Evolutionary conservation across 1,140 invertebrate species (phyloP).

Genomic region (Drosophila biarmipes): DNA sequence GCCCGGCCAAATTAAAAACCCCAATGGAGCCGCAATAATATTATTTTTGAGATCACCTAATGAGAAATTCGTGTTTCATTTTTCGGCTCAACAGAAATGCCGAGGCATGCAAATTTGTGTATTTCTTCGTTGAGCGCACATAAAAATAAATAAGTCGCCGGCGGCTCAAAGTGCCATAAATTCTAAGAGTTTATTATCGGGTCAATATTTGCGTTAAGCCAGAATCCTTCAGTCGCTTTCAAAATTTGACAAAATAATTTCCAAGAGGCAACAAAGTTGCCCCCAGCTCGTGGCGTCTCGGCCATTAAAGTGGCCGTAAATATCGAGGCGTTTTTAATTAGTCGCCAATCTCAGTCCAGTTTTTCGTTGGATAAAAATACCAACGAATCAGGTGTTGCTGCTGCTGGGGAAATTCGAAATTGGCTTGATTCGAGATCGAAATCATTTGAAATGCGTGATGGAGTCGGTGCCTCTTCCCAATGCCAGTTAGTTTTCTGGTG

Average conservation of each 20-base stretch:
- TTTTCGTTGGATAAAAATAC: slow-evolving; percentile 29
- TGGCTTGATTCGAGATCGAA: slow-evolving; percentile 31
- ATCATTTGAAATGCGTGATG: slow-evolving; percentile 30
- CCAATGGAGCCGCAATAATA: slow-evolving; percentile 66
- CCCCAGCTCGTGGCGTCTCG: slow-evolving; percentile 21
- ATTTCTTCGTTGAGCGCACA: slow-evolving; percentile 45
- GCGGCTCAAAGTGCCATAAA: slow-evolving; percentile 65
- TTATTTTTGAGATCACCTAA: slow-evolving; percentile 62
- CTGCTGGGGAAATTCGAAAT: slow-evolving; percentile 5
- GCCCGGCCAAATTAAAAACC: slow-evolving; percentile 40
- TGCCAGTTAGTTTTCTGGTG: slow-evolving; percentile 37
- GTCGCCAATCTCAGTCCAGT: slow-evolving; percentile 24
- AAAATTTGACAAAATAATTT: slow-evolving; percentile 75
- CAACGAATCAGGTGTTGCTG: slow-evolving; percentile 73
- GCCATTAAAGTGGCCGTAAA: slow-evolving; percentile 57
- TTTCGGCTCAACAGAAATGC: slow-evolving; percentile 64
- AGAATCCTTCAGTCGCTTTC: slow-evolving; percentile 42
- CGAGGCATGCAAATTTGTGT: slow-evolving; percentile 69
- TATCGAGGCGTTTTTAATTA: slow-evolving; percentile 63
- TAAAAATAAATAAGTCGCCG: slow-evolving; percentile 69
- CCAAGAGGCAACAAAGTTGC: slow-evolving; percentile 56
- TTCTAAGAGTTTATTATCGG: slow-evolving; percentile 77
- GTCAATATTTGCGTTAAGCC: slow-evolving; percentile 78
- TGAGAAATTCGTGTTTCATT: slow-evolving; percentile 75
- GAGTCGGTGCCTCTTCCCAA: slow-evolving; percentile 25